Evolutionary conservation across 2,113 vertebrate species (phyloP).

Genomic region (Promerops cafer): DNA sequence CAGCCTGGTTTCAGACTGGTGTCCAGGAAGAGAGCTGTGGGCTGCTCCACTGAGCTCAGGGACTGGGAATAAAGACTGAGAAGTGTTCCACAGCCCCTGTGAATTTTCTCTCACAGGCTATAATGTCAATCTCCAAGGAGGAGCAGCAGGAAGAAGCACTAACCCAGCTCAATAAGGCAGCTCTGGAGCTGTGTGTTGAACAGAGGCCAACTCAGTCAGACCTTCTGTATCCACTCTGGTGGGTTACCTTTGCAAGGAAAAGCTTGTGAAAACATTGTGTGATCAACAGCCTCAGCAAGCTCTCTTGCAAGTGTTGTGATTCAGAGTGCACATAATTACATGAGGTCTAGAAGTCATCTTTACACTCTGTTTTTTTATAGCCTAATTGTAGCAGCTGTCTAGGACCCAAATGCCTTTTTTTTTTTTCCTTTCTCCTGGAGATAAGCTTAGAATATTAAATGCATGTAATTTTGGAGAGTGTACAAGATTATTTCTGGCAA

Average conservation of each 20-base stretch:
- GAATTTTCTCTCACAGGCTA: slow-evolving; percentile 62
- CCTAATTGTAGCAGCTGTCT: slow-evolving; percentile 19
- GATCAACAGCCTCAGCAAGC: background rate
- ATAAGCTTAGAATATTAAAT: background rate
- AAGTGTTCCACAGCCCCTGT: background rate
- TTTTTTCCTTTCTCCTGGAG: background rate
- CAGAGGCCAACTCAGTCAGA: slow-evolving; percentile 38
- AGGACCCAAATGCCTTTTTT: background rate
- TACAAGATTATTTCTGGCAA: slow-evolving; percentile 1
- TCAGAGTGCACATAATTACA: background rate
- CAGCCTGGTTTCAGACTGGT: background rate
- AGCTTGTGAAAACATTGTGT: background rate
- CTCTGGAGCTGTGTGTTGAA: slow-evolving; percentile 69
- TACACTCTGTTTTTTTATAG: background rate
- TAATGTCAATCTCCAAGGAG: slow-evolving; percentile 64
- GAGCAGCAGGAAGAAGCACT: slow-evolving; percentile 70
- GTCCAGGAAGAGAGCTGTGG: background rate
- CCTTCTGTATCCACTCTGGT: slow-evolving; percentile 73
- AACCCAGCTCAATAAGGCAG: slow-evolving; percentile 70
- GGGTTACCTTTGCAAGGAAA: background rate
- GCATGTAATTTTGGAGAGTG: background rate
- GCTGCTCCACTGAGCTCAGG: background rate
- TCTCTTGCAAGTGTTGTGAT: background rate
- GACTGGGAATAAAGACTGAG: background rate
- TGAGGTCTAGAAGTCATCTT: background rate